These are phyloP conservation scores for Notolepis coatsorum DNA, from an alignment of 2,797 vertebrate genomes.

Conservation along the genomic window DNA sequence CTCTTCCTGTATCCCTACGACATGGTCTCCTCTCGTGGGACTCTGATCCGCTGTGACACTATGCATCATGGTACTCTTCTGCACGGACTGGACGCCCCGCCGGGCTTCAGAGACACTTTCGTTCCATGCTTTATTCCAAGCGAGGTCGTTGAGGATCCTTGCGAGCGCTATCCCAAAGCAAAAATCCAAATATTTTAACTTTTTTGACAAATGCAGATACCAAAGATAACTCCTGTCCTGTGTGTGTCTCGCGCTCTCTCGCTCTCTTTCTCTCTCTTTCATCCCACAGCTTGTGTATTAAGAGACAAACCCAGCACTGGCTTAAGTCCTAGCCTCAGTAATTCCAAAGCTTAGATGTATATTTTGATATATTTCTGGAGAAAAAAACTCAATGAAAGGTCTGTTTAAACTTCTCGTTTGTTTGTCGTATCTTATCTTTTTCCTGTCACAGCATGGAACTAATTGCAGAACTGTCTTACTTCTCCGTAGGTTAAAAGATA, in stretches of 20 bases:
- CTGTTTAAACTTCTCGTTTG: slow-evolving; percentile 90
- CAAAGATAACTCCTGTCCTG: slow-evolving; percentile 93
- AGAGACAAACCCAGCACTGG: slow-evolving; percentile 99
- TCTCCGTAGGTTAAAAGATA: slow-evolving; percentile 98
- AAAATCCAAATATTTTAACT: slow-evolving; percentile 99
- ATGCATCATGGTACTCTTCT: too few relatives aligned
- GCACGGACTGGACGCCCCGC: slow-evolving; percentile 67
- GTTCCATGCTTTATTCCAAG: slow-evolving; percentile 88
- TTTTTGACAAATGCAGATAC: slow-evolving; percentile 99
- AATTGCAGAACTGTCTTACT: slow-evolving; percentile 97
- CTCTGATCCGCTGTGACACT: slow-evolving; percentile 91
- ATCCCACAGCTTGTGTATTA: slow-evolving; percentile 98
- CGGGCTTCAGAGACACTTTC: slow-evolving; percentile 88
- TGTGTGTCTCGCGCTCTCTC: slow-evolving; percentile 47
- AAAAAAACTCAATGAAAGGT: slow-evolving; percentile 87
- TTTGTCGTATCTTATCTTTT: slow-evolving; percentile 95
- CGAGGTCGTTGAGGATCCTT: slow-evolving; percentile 89
- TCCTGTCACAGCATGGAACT: slow-evolving; percentile 99
- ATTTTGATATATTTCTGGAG: slow-evolving; percentile 99
- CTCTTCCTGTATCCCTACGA: slow-evolving; percentile 30
- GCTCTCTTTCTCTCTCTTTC: slow-evolving; percentile 80
- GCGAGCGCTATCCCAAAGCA: slow-evolving; percentile 99
- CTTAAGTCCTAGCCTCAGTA: slow-evolving; percentile 99
- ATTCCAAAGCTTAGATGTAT: slow-evolving; percentile 99
- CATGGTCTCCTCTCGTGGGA: slow-evolving; percentile 71